Conservation (phyloP, 2,113 vertebrate genomes). For the Prietella phreatophila region DNA sequence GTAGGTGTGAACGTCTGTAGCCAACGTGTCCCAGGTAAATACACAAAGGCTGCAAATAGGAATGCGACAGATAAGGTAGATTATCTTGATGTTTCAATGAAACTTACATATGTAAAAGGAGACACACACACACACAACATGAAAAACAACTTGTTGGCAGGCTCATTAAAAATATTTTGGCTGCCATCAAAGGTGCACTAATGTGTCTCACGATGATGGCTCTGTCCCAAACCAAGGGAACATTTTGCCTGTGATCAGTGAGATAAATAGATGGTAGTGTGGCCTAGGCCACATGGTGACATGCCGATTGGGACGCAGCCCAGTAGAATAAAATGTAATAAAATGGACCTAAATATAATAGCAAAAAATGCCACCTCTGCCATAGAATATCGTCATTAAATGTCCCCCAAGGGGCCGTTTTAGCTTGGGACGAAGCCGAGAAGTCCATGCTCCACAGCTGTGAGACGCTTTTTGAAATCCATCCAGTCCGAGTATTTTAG, state of each 20-base stretch:
- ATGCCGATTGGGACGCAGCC: background rate
- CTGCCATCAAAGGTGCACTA: background rate
- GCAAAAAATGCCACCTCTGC: background rate
- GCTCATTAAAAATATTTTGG: constrained; percentile 3
- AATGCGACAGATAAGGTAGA: background rate
- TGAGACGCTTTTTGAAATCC: background rate
- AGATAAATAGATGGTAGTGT: background rate
- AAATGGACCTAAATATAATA: background rate
- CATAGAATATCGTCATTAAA: background rate
- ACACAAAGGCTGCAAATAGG: background rate
- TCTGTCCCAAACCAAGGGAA: background rate
- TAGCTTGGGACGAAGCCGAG: background rate
- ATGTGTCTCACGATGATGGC: background rate
- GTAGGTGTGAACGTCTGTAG: background rate
- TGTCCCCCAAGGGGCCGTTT: background rate
- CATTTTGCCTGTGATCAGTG: background rate
- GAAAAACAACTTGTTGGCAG: background rate
- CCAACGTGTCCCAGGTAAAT: background rate
- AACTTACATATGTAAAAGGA: background rate
- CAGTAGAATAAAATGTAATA: background rate
- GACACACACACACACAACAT: background rate
- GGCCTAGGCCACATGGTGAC: background rate
- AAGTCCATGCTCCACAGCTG: background rate
- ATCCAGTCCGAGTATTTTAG: background rate
- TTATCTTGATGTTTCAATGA: background rate